These are phyloP conservation scores for Mylabris sibirica DNA, from an alignment of 2,888 invertebrate species.

Conservation along the genomic window DNA sequence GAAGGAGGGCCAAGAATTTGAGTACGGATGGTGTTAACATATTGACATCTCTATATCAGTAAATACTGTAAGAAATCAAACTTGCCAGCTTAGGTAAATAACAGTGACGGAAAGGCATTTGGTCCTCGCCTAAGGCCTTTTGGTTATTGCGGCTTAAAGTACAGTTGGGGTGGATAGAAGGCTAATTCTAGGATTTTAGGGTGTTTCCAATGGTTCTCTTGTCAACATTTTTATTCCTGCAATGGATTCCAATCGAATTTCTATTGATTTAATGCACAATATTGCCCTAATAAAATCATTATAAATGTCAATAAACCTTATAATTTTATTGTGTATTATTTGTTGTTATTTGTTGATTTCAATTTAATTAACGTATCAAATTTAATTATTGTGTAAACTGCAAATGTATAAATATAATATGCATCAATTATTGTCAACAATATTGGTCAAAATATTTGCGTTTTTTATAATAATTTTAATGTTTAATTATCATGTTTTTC, in stretches of 20 bases:
- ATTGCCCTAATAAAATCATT: background rate
- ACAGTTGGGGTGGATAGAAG: too few species aligned
- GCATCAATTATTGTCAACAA: conserved; percentile 7
- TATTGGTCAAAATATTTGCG: conserved; percentile 3
- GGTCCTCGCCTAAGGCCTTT: too few species aligned
- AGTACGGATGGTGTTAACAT: too few species aligned
- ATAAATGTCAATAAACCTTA: background rate
- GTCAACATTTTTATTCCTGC: too few species aligned
- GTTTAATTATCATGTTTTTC: conserved; percentile 6
- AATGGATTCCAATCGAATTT: background rate
- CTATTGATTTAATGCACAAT: background rate
- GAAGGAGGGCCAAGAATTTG: too few species aligned
- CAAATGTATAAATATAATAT: background rate
- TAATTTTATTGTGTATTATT: background rate
- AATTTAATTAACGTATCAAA: background rate
- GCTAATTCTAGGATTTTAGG: too few species aligned
- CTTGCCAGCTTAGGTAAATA: too few species aligned
- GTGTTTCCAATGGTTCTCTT: too few species aligned
- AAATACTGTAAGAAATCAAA: too few species aligned
- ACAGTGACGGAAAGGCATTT: too few species aligned
- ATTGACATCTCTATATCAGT: too few species aligned
- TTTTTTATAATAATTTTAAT: background rate
- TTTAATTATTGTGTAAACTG: background rate
- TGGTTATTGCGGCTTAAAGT: too few species aligned
- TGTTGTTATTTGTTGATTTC: background rate